Evolutionary conservation across 1,140 invertebrate species (phyloP).

Genomic region (Drosophila lini): DNA sequence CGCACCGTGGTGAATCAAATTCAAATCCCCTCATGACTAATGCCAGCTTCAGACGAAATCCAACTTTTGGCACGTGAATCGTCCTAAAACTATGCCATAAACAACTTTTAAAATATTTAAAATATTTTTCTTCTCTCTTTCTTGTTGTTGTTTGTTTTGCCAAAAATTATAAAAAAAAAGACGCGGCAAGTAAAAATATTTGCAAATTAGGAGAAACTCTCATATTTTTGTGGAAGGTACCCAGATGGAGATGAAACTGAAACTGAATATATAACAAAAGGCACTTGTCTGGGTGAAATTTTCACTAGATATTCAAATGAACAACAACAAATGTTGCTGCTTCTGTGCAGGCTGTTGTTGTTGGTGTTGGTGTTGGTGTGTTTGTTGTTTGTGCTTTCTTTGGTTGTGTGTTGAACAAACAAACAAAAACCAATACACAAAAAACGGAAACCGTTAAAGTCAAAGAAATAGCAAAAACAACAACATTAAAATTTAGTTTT

Average conservation of each 20-base stretch:
- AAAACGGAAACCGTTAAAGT: constrained; percentile 81
- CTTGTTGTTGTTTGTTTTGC: constrained; percentile 14
- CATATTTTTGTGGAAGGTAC: constrained; percentile 33
- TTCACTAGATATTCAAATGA: constrained; percentile 81
- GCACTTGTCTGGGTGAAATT: constrained; percentile 82
- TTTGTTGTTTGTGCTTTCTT: constrained; percentile 15
- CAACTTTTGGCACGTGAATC: constrained; percentile 68
- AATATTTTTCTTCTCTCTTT: constrained; percentile 42
- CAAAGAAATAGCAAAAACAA: constrained; percentile 53
- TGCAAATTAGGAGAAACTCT: constrained; percentile 82
- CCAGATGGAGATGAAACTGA: constrained; percentile 44
- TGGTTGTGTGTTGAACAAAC: constrained; percentile 50
- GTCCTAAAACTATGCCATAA: constrained; percentile 60
- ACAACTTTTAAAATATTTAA: constrained; percentile 26
- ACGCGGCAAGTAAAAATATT: constrained; percentile 48
- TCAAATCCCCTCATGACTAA: constrained; percentile 57
- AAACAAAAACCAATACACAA: constrained; percentile 68
- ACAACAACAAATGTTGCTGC: constrained; percentile 50
- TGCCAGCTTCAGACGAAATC: constrained; percentile 49
- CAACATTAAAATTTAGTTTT: constrained; percentile 66
- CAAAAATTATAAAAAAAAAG: constrained; percentile 13
- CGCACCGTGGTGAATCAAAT: constrained; percentile 62
- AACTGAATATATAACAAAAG: constrained; percentile 73
- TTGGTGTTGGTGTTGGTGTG: constrained; percentile 7
- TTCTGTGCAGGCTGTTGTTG: constrained; percentile 7